Base-by-base conservation (phyloP, 2,888 invertebrate species). In the Drosophila kambysellisi region DNA sequence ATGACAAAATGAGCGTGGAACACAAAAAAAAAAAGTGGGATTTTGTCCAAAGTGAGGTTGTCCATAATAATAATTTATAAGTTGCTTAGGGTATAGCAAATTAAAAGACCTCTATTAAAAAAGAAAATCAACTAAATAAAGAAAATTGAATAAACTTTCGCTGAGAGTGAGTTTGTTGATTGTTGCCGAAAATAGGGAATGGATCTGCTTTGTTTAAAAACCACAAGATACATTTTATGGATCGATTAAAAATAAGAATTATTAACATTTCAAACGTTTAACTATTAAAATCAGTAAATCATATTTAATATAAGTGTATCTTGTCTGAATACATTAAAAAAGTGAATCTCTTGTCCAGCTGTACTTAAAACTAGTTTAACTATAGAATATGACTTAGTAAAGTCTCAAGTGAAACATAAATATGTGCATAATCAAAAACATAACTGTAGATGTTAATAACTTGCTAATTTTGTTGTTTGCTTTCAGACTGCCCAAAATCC, bases 1-100 rank as follows among this genome's bases (percentile, higher is more conserved):
- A 71, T 75, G 71, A 76, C 71, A 75, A 76, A 75, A 57, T 61
- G 48, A 61, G 46, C 52, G 69, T 51, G 61, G 50, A 32, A 50
- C n/a, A 20, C 33, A 60, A 1, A 70, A 29, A 29, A 25, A 25
- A 17, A 57, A 63, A 51, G n/a, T 51, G 33, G 12, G 20, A 59
- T 41, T 32, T 52, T 74, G 62, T 32, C n/a, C 46, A 52, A 59
- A 50, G 39, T 48, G n/a, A 53, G 30, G 4, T 46, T 41, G 41
- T 30, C 1, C 15, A 29, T 1, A 39, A 51, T 30, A 50, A 25
- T 29, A 41, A 56, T 33, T 65, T 15, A 50, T 25, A 11, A 12
- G 25, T 25, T 39, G 30, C 29, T n/a, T 33, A 7, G 30, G 39
- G 37, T 11, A 29, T 39, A 17, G 3, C n/a, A 66, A 66, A 46